Conservation (phyloP, 1,140 invertebrate species). For the Druon quercuslanigerum region DNA sequence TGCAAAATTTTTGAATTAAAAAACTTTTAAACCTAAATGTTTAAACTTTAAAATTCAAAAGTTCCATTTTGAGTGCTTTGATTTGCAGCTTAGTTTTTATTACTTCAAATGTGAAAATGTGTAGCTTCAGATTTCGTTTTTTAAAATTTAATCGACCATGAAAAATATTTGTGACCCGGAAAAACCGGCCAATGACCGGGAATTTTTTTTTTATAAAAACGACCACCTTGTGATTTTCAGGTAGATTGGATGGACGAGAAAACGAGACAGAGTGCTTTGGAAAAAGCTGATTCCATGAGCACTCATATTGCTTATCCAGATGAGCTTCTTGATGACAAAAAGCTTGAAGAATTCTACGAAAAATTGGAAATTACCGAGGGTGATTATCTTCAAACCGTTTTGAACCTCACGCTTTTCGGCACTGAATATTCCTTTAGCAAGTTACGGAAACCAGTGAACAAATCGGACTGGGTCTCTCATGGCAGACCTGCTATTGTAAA, state of each 20-base stretch:
- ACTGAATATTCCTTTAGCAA: slow-evolving; percentile 86
- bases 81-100: too few relatives aligned
- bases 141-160: too few relatives aligned
- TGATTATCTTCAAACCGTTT: slow-evolving; percentile 83
- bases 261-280: slow-evolving; percentile 82
- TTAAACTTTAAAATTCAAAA: too few relatives aligned
- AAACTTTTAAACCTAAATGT: too few relatives aligned
- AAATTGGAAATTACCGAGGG: slow-evolving; percentile 83
- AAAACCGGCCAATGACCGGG: too few relatives aligned
- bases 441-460: slow-evolving; percentile 85
- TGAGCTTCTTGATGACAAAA: slow-evolving; percentile 84
- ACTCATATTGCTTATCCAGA: slow-evolving; percentile 88
- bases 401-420: slow-evolving; percentile 84
- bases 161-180: too few relatives aligned
- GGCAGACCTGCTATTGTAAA: slow-evolving; percentile 87
- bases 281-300: slow-evolving; percentile 84
- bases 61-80: too few relatives aligned
- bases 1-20: too few relatives aligned
- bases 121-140: too few relatives aligned
- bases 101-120: too few relatives aligned
- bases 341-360: slow-evolving; percentile 85
- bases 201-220: too few relatives aligned
- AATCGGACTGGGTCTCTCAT: slow-evolving; percentile 89
- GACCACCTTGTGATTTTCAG: slow-evolving; percentile 59
- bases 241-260: slow-evolving; percentile 92